Base-by-base conservation (phyloP, 2,888 invertebrate genomes). In the Boloria euphrosyne region DNA sequence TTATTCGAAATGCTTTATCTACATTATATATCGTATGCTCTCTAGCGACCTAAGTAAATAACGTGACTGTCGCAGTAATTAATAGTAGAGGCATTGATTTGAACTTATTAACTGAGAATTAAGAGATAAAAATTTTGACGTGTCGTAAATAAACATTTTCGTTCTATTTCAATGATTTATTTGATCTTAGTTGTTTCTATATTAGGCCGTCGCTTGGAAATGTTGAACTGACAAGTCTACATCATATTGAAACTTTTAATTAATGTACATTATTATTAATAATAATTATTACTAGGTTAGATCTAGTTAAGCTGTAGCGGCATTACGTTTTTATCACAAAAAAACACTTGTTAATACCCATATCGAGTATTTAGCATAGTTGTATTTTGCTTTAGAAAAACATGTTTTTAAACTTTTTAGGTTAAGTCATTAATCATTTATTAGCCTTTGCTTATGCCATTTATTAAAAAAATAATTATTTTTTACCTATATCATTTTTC, bases 131-230 rank as follows among this genome's bases (percentile, higher is more conserved):
- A 38, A 3, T 50, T 63, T 27, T 63, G 57, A 63, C 50, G 17
- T 55, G 13, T 63, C 16, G 43, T 63, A 27, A 51, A 63, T 63
- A 63, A 44, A 50, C 43, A 57, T 43, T 49, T 38, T n/a, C 2
- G 59, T 63, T 38, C 50, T 14, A 57, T 63, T 51, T 63, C 51
- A n/a, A 49, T 57, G 38, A 59, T 59, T 59, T 59, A 59, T 59
- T 31, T 31, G 47, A 27, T 50, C 17, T 50, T 17, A 59, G 49
- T 50, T 49, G 17, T 16, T n/a, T 58, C 22, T 58, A 14, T 54
- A 38, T 18, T 18, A 38, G 31, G 43, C 44, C 14, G 51, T 43
- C 44, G 44, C 18, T 55, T 5, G 22, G 16, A 27, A 46, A 46
- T 22, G 22, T 22, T 57, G 22, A 46, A n/a, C 22, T 55, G n/a